Conservation (phyloP, 2,797 vertebrate genomes). For the Cygnus olor region DNA sequence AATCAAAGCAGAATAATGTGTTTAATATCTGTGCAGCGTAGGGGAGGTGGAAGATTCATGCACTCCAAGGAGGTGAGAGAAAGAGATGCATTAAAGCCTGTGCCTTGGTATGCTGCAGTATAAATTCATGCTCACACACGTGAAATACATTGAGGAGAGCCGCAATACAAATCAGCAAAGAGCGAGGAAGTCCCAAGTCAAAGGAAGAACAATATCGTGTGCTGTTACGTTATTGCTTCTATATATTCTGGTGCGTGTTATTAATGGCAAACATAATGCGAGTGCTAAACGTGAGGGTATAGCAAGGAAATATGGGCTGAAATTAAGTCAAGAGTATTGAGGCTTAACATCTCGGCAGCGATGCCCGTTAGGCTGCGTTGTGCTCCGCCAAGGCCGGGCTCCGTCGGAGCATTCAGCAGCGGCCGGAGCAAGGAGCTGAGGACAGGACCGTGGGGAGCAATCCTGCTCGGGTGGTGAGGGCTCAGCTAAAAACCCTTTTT, state of each 20-base stretch:
- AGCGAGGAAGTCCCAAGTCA: neutral
- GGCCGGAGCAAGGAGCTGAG: neutral
- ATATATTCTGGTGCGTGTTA: conserved; percentile 26
- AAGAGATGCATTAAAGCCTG: conserved; percentile 41
- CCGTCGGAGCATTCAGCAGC: neutral
- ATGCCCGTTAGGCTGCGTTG: neutral
- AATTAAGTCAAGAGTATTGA: neutral
- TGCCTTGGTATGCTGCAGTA: neutral
- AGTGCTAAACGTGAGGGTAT: neutral
- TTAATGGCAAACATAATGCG: neutral
- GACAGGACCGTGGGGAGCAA: neutral
- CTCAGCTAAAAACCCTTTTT: neutral
- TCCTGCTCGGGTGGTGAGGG: neutral
- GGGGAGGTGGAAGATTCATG: conserved; percentile 68
- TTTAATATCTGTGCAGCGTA: conserved; percentile 72
- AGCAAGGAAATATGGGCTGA: neutral
- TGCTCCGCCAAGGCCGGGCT: neutral
- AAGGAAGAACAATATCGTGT: neutral
- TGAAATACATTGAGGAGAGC: conserved; percentile 16
- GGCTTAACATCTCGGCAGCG: neutral
- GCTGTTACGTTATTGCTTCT: neutral
- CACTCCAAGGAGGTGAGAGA: conserved; percentile 14
- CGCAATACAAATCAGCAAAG: conserved; percentile 19
- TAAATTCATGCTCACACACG: conserved; percentile 20
- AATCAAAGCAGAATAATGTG: conserved; percentile 77